Evolutionary conservation across 2,113 vertebrate species (phyloP).

Genomic region (Ammodytes dubius): DNA sequence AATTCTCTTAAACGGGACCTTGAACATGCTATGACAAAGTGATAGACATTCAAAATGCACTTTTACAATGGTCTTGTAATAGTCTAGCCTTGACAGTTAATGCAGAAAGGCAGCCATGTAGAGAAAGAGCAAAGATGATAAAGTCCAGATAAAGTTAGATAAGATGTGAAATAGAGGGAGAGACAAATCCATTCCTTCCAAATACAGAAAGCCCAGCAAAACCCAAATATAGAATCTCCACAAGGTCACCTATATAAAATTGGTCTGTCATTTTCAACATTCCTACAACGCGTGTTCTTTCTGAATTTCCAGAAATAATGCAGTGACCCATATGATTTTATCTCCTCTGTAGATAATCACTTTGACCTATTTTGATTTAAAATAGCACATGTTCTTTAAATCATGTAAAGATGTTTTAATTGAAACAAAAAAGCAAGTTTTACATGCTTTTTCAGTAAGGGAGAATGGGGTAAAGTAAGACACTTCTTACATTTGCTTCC

Average conservation of each 20-base stretch:
- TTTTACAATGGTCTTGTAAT: not conserved
- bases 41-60: not conserved
- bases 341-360: constrained; percentile 77
- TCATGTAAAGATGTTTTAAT: constrained; percentile 53
- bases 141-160: constrained; percentile 48
- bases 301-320: constrained; percentile 85
- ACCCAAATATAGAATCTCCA: constrained; percentile 82
- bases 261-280: constrained; percentile 80
- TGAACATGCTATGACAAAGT: not conserved
- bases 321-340: constrained; percentile 84
- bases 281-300: constrained; percentile 75
- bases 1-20: not conserved
- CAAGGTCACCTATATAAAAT: constrained; percentile 85
- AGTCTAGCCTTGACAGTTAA: constrained; percentile 19
- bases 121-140: constrained; percentile 15
- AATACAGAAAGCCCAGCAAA: constrained; percentile 56
- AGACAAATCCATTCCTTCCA: constrained; percentile 45
- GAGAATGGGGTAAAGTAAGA: not conserved
- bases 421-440: constrained; percentile 28
- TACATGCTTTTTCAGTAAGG: not conserved
- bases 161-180: constrained; percentile 48
- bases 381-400: constrained; percentile 81
- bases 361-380: constrained; percentile 85
- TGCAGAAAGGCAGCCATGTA: constrained; percentile 19
- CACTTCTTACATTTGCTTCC: no score